Evolutionary conservation across 2,113 vertebrate genomes (phyloP).

Genomic region (Poeciliopsis prolifica): DNA sequence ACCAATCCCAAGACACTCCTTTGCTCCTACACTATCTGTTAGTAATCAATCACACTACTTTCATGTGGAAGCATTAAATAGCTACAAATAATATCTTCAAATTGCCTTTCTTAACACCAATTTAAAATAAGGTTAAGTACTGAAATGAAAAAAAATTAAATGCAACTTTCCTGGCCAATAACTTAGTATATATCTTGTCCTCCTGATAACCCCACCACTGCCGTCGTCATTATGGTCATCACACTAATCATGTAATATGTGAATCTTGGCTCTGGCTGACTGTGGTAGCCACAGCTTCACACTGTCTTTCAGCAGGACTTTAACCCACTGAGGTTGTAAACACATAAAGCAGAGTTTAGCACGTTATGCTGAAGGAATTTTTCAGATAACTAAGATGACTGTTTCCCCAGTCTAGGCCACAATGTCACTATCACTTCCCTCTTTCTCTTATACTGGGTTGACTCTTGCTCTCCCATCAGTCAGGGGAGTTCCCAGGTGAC

Average conservation of each 20-base stretch:
- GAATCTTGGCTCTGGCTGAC: conserved; percentile 46
- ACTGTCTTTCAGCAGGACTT: conserved; percentile 22
- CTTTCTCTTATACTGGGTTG: conserved; percentile 17
- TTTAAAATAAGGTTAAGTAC: conserved; percentile 21
- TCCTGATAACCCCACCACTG: conserved; percentile 47
- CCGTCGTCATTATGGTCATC: conserved; percentile 48
- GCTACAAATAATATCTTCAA: conserved; percentile 28
- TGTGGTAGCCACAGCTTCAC: conserved; percentile 50
- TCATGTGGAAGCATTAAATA: conserved; percentile 2
- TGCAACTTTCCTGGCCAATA: conserved; percentile 18
- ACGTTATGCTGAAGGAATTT: conserved; percentile 43
- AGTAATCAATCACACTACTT: conserved; percentile 38
- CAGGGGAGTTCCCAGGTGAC: conserved; percentile 56
- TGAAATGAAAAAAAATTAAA: conserved; percentile 23
- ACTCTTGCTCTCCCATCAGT: conserved; percentile 27
- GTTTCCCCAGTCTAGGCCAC: conserved; percentile 32
- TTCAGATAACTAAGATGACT: conserved; percentile 39
- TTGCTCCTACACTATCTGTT: conserved; percentile 42
- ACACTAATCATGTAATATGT: conserved; percentile 53
- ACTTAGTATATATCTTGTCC: conserved; percentile 34
- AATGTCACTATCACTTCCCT: conserved; percentile 46
- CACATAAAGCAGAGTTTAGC: conserved; percentile 49
- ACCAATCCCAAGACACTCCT: conserved; percentile 48
- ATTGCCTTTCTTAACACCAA: conserved; percentile 7
- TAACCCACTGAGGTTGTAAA: conserved; percentile 43